Evolutionary conservation across 2,888 invertebrate genomes (phyloP).

Genomic region (Caenorhabditis becei): DNA sequence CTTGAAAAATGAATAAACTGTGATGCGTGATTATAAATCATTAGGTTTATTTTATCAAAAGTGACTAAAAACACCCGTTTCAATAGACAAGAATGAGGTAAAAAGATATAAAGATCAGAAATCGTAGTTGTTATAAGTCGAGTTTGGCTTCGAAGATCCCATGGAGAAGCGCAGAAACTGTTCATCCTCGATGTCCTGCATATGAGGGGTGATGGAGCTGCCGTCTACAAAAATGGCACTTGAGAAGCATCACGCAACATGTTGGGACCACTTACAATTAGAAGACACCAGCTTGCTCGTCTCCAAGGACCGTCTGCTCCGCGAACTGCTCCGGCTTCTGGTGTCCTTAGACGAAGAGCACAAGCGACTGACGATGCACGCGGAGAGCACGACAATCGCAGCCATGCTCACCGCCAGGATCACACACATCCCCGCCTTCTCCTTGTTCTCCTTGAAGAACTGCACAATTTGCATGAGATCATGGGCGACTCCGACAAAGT

Average conservation of each 20-base stretch:
- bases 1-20: neutral
- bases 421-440: constrained; percentile 75
- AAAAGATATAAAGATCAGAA: constrained; percentile 5
- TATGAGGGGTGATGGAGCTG: constrained; percentile 59
- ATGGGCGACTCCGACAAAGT: constrained; percentile 81
- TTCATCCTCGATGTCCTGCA: constrained; percentile 68
- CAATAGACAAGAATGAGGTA: constrained; percentile 20
- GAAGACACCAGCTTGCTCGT: constrained; percentile 67
- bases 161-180: constrained; percentile 64
- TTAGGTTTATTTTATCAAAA: constrained; percentile 1
- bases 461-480: constrained; percentile 81
- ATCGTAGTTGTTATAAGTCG: constrained; percentile 43
- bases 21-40: neutral
- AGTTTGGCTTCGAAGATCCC: constrained; percentile 37
- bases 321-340: constrained; percentile 29
- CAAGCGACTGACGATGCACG: constrained; percentile 73
- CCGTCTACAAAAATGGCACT: constrained; percentile 29
- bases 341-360: constrained; percentile 30
- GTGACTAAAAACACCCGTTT: constrained; percentile 41
- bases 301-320: constrained; percentile 65
- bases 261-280: constrained; percentile 48
- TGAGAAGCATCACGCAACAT: neutral
- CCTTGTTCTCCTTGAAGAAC: constrained; percentile 80
- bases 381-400: constrained; percentile 72
- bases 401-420: constrained; percentile 72